phyloP scores from a whole-genome alignment of 2,797 vertebrate species.

The Platyrinchus mystaceus region DNA sequence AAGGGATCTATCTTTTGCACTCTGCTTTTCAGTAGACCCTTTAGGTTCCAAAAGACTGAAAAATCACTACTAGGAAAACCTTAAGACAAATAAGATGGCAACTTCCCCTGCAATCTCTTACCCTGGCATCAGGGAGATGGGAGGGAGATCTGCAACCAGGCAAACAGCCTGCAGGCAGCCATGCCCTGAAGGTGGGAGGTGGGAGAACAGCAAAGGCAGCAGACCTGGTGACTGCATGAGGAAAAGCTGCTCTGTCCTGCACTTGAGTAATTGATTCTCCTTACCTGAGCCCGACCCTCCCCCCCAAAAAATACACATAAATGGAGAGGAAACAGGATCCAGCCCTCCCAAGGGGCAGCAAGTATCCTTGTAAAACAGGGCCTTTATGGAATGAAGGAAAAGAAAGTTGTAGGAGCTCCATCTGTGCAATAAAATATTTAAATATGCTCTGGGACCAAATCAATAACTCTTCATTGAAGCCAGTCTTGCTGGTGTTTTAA shows the following conservation, averaged over 20 bases:
- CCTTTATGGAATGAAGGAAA: slow-evolving; percentile 19
- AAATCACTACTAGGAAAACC: neutral
- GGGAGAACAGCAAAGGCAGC: neutral
- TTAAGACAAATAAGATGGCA: neutral
- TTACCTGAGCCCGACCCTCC: neutral
- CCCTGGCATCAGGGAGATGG: rapidly evolving
- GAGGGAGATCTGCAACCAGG: neutral
- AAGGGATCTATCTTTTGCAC: neutral
- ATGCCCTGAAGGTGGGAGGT: neutral
- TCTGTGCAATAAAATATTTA: slow-evolving; percentile 45
- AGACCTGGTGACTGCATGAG: neutral
- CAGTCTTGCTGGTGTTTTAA: neutral
- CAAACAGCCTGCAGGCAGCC: neutral
- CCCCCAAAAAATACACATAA: neutral
- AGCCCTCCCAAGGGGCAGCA: neutral
- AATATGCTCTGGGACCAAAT: neutral
- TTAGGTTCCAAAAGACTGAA: neutral
- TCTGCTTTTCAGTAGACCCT: neutral
- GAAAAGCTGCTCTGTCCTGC: neutral
- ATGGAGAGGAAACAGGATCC: slow-evolving; percentile 27
- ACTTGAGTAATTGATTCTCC: neutral
- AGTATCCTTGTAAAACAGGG: slow-evolving; percentile 41
- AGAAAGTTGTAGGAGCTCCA: neutral
- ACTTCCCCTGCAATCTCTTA: neutral
- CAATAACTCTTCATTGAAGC: slow-evolving; percentile 10